Conservation (phyloP, 2,888 invertebrate species). For the Hydraecia micacea region DNA sequence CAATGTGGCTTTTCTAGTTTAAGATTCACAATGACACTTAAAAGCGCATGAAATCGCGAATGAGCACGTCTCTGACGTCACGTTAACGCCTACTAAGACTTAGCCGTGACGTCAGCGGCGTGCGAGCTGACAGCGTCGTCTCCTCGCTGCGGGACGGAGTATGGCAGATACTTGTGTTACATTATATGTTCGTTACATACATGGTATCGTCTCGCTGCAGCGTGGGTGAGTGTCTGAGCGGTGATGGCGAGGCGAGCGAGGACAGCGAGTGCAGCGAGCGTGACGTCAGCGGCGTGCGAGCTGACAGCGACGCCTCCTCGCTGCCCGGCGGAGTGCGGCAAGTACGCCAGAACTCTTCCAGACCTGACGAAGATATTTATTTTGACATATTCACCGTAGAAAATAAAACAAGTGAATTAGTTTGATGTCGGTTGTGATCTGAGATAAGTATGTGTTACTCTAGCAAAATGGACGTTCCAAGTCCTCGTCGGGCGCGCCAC, state of each 20-base stretch:
- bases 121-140: conserved; percentile 74
- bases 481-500: not conserved
- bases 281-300: conserved; percentile 86
- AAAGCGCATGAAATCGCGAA: not conserved
- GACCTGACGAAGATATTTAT: conserved; percentile 69
- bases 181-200: conserved; percentile 62
- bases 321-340: conserved; percentile 89
- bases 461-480: not conserved
- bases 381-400: conserved; percentile 24
- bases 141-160: not conserved
- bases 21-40: not conserved
- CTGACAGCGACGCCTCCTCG: conserved; percentile 85
- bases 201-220: conserved; percentile 85
- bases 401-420: not conserved
- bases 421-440: not conserved
- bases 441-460: not conserved
- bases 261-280: conserved; percentile 88
- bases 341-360: conserved; percentile 88
- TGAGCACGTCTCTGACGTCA: not conserved
- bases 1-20: not conserved
- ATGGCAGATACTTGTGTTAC: not conserved
- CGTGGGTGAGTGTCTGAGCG: conserved; percentile 81
- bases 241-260: conserved; percentile 80
- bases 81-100: not conserved
- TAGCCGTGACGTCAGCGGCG: conserved; percentile 72